Conservation (phyloP, 2,797 vertebrate species). For the Schizopygopsis malacanthus region DNA sequence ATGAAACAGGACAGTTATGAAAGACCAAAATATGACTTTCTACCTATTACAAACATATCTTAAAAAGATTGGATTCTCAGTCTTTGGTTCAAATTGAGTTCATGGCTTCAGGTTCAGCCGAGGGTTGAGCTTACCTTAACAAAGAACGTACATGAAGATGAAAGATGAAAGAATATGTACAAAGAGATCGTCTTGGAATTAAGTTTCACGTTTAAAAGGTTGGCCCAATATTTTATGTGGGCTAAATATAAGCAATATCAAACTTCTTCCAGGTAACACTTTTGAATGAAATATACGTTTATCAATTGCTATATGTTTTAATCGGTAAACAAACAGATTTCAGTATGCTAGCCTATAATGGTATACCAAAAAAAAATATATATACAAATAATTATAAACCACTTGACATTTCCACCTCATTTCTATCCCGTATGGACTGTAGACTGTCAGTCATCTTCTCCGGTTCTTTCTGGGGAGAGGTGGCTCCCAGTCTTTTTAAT, state of each 20-base stretch:
- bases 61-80: background rate
- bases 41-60: background rate
- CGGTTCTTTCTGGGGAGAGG: conserved; percentile 33
- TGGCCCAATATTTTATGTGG: background rate
- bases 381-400: too few species aligned
- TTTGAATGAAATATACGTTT: background rate
- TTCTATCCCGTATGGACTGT: too few species aligned
- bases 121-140: conserved; percentile 26
- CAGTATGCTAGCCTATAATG: too few species aligned
- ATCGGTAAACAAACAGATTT: background rate
- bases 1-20: conserved; percentile 22
- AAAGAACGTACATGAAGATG: background rate
- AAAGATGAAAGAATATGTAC: background rate
- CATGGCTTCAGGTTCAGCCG: conserved; percentile 48
- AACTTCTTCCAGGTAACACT: too few species aligned
- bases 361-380: too few species aligned
- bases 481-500: conserved; percentile 76
- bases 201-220: background rate
- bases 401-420: too few species aligned
- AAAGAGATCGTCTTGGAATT: background rate
- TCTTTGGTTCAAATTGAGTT: conserved; percentile 43
- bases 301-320: background rate
- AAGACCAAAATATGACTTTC: background rate
- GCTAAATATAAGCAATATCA: background rate
- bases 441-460: conserved; percentile 76